Evolutionary conservation across 2,888 invertebrate genomes (phyloP), one percentile per base, ranked within the genome.

Genomic region (Drosophila algonquin): DNA sequence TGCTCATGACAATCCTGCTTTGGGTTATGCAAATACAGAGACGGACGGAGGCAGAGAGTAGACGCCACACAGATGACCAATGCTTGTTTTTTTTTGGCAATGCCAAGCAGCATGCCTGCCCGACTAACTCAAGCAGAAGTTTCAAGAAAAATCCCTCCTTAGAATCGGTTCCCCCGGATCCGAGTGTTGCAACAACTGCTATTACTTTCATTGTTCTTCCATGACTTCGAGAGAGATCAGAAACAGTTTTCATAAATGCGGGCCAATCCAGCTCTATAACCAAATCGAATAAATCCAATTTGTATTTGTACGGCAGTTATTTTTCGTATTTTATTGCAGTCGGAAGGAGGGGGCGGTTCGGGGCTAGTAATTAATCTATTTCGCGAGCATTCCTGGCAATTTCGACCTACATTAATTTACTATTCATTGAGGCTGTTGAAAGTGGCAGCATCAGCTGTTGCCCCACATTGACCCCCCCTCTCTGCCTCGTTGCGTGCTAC

Each of bases 371-470:
- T 84, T 84, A 84, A 84, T 84, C 83, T 84, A 84, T 84, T 84
- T 87, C 83, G 87, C 76, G 81, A 87, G 73, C 83, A 83, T 78
- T 75, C 87, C 51, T 80, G 76, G 72, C 84, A 76, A 87, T 81
- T 84, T 84, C 84, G 83, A 84, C 83, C 87, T 87, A 87, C 83
- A 84, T 84, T 84, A 81, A 87, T 84, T 84, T 87, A 72, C 79
- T 81, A 83, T 86, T 86, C 83, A 86, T 83, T 83, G 74, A 87
- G 87, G 79, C 79, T 79, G 30, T 30, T 30, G 30, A 30, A 30
- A 30, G 30, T 30, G 30, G 30, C 30, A 30, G 30, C 30, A 30
- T 30, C 30, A 30, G 30, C 76, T 81, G 40, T 52, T 59, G 60
- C 56, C 61, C 44, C 50, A 35, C 40, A 44, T 53, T 59, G 47